Conservation (phyloP, 2,888 invertebrate species). For the Panopea generosa region DNA sequence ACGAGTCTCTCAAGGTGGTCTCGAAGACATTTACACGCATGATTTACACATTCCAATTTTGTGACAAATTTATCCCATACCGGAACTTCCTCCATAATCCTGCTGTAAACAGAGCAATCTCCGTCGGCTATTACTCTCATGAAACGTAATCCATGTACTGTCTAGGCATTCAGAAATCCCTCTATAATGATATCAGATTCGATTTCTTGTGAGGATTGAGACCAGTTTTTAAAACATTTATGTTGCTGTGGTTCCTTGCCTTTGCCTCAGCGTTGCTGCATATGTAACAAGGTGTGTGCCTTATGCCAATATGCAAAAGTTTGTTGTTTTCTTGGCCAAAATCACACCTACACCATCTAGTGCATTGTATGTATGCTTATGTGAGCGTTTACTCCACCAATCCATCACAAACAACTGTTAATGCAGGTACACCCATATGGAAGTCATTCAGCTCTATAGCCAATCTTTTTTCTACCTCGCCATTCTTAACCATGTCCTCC, state of each 20-base stretch:
- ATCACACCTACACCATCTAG: slow-evolving; percentile 60
- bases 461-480: slow-evolving; percentile 41
- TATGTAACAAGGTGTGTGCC: slow-evolving; percentile 58
- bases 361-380: slow-evolving; percentile 64
- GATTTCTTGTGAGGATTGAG: slow-evolving; percentile 41
- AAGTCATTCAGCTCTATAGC: slow-evolving; percentile 21
- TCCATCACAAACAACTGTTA: slow-evolving; percentile 60
- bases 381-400: slow-evolving; percentile 20
- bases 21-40: slow-evolving; percentile 40
- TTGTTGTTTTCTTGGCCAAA: slow-evolving; percentile 47
- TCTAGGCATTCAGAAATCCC: slow-evolving; percentile 57
- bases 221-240: slow-evolving; percentile 57
- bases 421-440: slow-evolving; percentile 55
- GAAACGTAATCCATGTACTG: slow-evolving; percentile 32
- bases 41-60: slow-evolving; percentile 49
- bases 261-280: slow-evolving; percentile 31
- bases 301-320: slow-evolving; percentile 54
- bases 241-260: slow-evolving; percentile 17
- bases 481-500: slow-evolving; percentile 29
- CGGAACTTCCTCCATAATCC: slow-evolving; percentile 15
- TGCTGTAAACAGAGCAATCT: slow-evolving; percentile 43
- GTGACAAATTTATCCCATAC: slow-evolving; percentile 27
- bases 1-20: slow-evolving; percentile 36
- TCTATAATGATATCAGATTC: slow-evolving; percentile 48
- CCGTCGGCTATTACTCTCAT: slow-evolving; percentile 20